Base-by-base conservation (phyloP, 1,140 invertebrate genomes). In the Pseudomyrmex flavicornis region DNA sequence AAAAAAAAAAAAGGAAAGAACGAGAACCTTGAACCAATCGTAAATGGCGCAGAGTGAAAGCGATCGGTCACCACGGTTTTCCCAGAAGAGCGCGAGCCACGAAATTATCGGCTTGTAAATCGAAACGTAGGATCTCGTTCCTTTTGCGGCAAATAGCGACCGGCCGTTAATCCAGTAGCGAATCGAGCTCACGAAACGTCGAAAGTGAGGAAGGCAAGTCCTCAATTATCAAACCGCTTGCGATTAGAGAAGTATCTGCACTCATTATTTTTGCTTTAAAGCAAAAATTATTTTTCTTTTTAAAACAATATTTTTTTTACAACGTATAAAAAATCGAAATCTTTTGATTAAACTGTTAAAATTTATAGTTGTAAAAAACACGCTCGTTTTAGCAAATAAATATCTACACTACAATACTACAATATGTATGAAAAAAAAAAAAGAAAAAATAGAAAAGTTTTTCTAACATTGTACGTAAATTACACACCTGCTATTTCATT, bases 31-130 rank as follows among this genome's bases (percentile, higher is more conserved):
- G 85, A 88, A 88, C 85, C 85, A 89, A 91, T 91, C 88, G 80
- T 91, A 87, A 90, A 90, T 87, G 88, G 83, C 84, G 84, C 58
- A 69, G 83, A 89, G 91, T 92, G 90, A 92, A 92, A 92, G 91
- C 89, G 86, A 82, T 88, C 73, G 80, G 82, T 83, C 87, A 83
- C 84, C 68, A 83, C 83, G 65, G 72, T 91, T 92, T 92, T 91
- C 91, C 85, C 87, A 90, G 91, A 92, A 90, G 84, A 89, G 84
- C 75, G 82, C 79, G 65, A 87, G 84, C 63, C 85, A 90, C 85
- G 84, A 91, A 89, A 91, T 92, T 85, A 85, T 84, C 87, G 76
- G 85, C 79, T 90, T 88, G 90, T 88, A 88, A 90, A 90, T 89
- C 87, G 59, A 85, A 79, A 48, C 70, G 80, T 65, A 70, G 63